A percentile compares a stretch with the other conserved stretches of the same genome.
phyloP scores from a whole-genome alignment of 2,888 invertebrate species.

The Dione vanillae region DNA sequence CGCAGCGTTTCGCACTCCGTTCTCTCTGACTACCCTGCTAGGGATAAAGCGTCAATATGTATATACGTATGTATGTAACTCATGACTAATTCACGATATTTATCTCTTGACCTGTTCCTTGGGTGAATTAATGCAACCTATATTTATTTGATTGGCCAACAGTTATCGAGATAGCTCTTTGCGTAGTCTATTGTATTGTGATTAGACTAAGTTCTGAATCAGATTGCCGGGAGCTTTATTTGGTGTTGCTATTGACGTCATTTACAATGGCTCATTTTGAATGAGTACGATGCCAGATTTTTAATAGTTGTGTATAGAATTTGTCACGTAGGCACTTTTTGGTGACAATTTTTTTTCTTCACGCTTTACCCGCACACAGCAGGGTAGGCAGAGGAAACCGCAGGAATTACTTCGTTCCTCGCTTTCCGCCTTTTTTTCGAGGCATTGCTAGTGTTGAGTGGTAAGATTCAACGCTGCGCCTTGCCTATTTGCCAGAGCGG shows the following conservation, averaged over 20 bases:
- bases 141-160: slow-evolving; percentile 25
- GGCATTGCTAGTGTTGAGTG: too few relatives aligned
- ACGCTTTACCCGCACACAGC: too few relatives aligned
- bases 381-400: too few relatives aligned
- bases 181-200: slow-evolving; percentile 29
- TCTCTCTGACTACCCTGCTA: too few relatives aligned
- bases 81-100: slow-evolving; percentile 27
- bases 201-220: slow-evolving; percentile 33
- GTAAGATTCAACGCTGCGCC: too few relatives aligned
- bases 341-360: neutral
- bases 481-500: too few relatives aligned
- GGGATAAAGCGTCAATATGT: too few relatives aligned
- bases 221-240: slow-evolving; percentile 26
- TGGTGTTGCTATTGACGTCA: slow-evolving; percentile 35
- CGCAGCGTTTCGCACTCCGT: too few relatives aligned
- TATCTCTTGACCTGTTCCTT: neutral
- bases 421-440: too few relatives aligned
- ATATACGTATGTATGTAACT: too few relatives aligned
- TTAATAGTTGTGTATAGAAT: neutral
- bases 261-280: slow-evolving; percentile 37
- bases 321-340: slow-evolving; percentile 38
- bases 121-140: slow-evolving; percentile 33
- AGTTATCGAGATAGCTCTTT: slow-evolving; percentile 33
- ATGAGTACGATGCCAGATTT: slow-evolving; percentile 18
- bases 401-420: too few relatives aligned